Percentiles rank a stretch among this genome's conserved stretches.
Evolutionary conservation across 2,113 vertebrate genomes (phyloP).

Genomic region (Clarias macrocephalus): DNA sequence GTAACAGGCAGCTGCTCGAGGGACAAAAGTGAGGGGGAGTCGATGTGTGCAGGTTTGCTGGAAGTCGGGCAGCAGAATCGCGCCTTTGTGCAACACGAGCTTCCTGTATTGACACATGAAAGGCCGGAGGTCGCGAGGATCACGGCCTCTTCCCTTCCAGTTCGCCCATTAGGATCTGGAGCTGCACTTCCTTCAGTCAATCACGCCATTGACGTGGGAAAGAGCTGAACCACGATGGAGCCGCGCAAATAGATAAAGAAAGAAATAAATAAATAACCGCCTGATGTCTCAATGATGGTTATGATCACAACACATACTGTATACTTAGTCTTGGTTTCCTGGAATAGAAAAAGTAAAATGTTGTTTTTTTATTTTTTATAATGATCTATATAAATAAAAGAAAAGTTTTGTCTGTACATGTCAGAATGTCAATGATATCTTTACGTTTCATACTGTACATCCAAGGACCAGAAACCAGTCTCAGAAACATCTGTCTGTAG

Average conservation of each 20-base stretch:
- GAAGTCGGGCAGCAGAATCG: slow-evolving; percentile 38
- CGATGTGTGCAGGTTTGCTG: slow-evolving; percentile 33
- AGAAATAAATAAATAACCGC: not conserved
- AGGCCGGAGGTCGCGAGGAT: slow-evolving; percentile 60
- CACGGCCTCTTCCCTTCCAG: slow-evolving; percentile 57
- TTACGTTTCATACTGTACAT: no score
- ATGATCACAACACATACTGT: not conserved
- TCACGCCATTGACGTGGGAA: slow-evolving; percentile 28
- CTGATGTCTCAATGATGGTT: not conserved
- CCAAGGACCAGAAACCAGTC: no score
- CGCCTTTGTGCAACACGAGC: slow-evolving; percentile 55
- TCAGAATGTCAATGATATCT: no score
- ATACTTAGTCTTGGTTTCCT: not conserved
- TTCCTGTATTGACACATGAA: slow-evolving; percentile 63
- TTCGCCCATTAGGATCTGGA: slow-evolving; percentile 49
- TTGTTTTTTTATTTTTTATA: no score
- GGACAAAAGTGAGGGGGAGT: slow-evolving; percentile 6
- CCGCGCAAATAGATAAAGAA: not conserved
- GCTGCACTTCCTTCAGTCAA: slow-evolving; percentile 31
- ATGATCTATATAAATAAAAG: no score
- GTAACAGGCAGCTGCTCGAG: not conserved
- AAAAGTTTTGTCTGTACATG: no score
- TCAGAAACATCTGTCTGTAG: no score
- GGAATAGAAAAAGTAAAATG: not conserved
- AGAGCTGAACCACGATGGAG: not conserved